Percentiles rank a stretch among this genome's conserved stretches.
Evolutionary conservation across 2,888 invertebrate species (phyloP).

Genomic region (Drosophila anomalata): DNA sequence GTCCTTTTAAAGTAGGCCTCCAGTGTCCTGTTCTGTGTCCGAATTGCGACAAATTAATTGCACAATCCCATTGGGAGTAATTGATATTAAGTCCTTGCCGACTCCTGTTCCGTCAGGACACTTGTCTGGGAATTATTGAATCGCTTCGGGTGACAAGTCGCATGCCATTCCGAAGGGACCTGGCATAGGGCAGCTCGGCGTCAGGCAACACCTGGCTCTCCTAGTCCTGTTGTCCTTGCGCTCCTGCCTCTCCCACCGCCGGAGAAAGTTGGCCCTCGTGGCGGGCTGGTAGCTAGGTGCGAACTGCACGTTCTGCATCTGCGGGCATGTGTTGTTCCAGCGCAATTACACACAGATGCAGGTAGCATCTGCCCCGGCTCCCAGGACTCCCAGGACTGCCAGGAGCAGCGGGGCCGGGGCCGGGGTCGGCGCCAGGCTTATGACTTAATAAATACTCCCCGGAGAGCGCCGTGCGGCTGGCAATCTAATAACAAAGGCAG

Average conservation of each 20-base stretch:
- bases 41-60: neutral
- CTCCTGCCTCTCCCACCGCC: neutral
- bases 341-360: conserved; percentile 9
- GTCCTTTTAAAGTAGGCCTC: neutral
- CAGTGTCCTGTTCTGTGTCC: neutral
- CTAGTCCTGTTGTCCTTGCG: neutral
- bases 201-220: neutral
- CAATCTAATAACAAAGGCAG: conserved; percentile 75
- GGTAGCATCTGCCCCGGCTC: neutral
- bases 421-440: conserved; percentile 55
- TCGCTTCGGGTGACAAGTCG: neutral
- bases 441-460: conserved; percentile 75
- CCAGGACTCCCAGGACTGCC: neutral
- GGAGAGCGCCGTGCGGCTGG: conserved; percentile 71
- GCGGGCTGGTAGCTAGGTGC: conserved; percentile 47
- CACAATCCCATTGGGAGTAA: neutral
- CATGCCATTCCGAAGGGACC: neutral
- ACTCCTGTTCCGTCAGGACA: neutral
- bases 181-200: too few species aligned
- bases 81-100: neutral
- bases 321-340: conserved; percentile 7
- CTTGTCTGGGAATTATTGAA: neutral
- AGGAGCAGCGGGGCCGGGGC: too few species aligned
- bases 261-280: conserved; percentile 6
- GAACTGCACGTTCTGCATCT: conserved; percentile 54